These are phyloP conservation scores for Pteromalus puparum DNA, from an alignment of 1,140 invertebrate species.

Conservation along the genomic window DNA sequence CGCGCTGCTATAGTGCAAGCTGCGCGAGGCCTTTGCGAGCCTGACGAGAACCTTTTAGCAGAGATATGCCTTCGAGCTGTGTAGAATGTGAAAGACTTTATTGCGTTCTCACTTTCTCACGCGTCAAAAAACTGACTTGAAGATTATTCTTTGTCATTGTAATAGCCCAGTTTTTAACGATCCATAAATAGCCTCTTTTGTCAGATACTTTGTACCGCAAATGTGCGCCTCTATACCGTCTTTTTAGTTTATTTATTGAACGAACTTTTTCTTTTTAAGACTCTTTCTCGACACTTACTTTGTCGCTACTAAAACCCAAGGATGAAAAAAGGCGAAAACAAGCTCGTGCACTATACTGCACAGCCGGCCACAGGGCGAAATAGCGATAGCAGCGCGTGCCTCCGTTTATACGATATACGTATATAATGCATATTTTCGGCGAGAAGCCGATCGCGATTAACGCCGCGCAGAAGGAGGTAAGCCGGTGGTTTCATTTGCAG, in stretches of 20 bases:
- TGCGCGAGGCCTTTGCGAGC: no score
- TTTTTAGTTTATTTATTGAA: no score
- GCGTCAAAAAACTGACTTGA: slow-evolving; percentile 29
- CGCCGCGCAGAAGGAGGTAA: neutral
- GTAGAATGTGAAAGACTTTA: slow-evolving; percentile 6
- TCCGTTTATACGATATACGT: neutral
- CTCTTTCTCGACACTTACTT: no score
- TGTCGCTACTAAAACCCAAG: slow-evolving; percentile 4
- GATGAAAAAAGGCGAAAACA: neutral
- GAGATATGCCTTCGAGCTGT: neutral
- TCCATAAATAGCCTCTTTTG: slow-evolving; percentile 44
- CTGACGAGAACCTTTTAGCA: slow-evolving; percentile 3
- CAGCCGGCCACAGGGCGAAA: neutral
- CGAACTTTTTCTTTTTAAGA: no score
- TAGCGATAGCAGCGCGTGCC: neutral
- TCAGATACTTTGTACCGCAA: neutral
- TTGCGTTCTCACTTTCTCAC: slow-evolving; percentile 30
- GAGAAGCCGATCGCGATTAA: slow-evolving; percentile 35
- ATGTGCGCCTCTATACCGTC: no score
- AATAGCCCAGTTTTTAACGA: slow-evolving; percentile 44
- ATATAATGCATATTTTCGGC: slow-evolving; percentile 21
- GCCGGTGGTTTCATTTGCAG: slow-evolving; percentile 58
- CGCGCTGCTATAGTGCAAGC: neutral
- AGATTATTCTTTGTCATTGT: slow-evolving; percentile 49
- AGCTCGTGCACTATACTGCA: no score